phyloP scores from a whole-genome alignment of 2,113 vertebrate species.

The Leiothrix lutea region DNA sequence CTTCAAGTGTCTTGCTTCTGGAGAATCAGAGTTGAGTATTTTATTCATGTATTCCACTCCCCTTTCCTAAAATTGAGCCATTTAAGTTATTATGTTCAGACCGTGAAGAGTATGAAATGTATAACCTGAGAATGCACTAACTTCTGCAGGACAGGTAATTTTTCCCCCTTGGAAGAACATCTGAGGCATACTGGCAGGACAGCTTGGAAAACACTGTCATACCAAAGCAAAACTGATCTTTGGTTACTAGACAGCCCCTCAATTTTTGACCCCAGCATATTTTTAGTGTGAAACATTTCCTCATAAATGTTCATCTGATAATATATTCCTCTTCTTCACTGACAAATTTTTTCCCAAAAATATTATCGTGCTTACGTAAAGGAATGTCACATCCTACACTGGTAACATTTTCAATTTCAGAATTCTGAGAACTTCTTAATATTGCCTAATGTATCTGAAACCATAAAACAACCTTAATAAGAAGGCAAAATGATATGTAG shows the following conservation, averaged over 20 bases:
- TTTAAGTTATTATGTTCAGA: background rate
- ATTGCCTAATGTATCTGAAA: background rate
- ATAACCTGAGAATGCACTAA: background rate
- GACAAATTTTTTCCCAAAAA: background rate
- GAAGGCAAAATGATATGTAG: background rate
- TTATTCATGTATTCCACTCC: constrained; percentile 79
- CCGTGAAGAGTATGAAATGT: background rate
- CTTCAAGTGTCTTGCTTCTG: constrained; percentile 69
- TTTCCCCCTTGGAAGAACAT: background rate
- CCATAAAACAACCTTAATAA: background rate
- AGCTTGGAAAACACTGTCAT: background rate
- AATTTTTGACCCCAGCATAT: background rate
- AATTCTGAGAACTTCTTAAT: background rate
- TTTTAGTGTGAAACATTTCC: background rate
- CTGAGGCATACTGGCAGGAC: background rate
- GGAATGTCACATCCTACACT: background rate
- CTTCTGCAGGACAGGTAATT: background rate
- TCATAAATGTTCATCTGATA: background rate
- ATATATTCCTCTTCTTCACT: background rate
- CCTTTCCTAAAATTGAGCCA: constrained; percentile 65
- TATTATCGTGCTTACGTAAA: background rate
- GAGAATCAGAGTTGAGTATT: constrained; percentile 69
- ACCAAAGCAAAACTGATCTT: background rate
- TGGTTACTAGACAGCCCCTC: background rate
- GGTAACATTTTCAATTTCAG: background rate